phyloP scores from a whole-genome alignment of 2,113 vertebrate species.

The Oncorhynchus tshawytscha region DNA sequence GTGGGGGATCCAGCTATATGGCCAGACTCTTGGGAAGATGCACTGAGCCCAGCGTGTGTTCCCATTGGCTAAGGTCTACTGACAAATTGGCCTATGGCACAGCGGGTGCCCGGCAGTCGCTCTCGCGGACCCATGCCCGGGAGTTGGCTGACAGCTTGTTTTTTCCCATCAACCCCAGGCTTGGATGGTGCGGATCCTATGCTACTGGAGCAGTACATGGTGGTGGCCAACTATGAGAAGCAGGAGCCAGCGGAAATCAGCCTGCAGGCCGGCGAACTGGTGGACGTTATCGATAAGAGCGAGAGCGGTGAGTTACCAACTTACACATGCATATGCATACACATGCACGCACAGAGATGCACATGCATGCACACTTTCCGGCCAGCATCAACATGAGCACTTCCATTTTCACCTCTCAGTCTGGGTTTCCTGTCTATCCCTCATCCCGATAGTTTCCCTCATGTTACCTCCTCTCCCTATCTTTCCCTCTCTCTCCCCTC shows the following conservation, averaged over 20 bases:
- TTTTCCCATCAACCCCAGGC: slow-evolving; percentile 96
- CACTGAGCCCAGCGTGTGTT: slow-evolving; percentile 82
- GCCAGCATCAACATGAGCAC: no score
- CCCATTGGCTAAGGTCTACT: slow-evolving; percentile 81
- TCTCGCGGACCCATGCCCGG: slow-evolving; percentile 90
- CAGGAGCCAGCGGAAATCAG: slow-evolving; percentile 97
- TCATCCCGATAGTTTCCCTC: slow-evolving; percentile 24
- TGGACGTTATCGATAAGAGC: slow-evolving; percentile 97
- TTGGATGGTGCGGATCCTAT: slow-evolving; percentile 91
- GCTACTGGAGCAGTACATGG: slow-evolving; percentile 96
- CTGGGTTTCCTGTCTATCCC: neutral
- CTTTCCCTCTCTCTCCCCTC: neutral
- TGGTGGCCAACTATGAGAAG: slow-evolving; percentile 94
- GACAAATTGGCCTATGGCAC: slow-evolving; percentile 87
- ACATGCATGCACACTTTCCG: neutral
- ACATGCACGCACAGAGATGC: neutral
- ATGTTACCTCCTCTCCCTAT: slow-evolving; percentile 24
- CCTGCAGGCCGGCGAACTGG: slow-evolving; percentile 92
- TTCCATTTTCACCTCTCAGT: neutral
- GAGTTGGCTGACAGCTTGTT: slow-evolving; percentile 99
- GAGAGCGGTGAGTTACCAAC: slow-evolving; percentile 88
- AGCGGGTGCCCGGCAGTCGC: slow-evolving; percentile 85
- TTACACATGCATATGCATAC: slow-evolving; percentile 3
- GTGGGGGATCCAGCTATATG: slow-evolving; percentile 92
- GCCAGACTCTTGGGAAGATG: slow-evolving; percentile 90